Conservation (phyloP, 2,113 vertebrate species). For the Ariopsis seemanni region DNA sequence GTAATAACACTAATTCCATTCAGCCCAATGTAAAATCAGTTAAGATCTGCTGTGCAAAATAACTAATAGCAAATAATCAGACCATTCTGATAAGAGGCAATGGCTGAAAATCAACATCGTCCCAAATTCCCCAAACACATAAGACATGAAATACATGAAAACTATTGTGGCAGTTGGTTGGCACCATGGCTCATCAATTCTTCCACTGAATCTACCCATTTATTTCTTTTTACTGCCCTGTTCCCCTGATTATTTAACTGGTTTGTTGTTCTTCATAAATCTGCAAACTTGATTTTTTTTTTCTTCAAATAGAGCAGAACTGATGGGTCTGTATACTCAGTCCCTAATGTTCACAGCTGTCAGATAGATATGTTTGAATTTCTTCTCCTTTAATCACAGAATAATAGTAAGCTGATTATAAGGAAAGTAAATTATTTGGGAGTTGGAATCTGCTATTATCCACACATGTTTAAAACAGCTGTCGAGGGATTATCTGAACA, state of each 20-base stretch:
- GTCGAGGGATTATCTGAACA: not conserved
- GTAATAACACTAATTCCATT: constrained; percentile 50
- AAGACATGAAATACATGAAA: not conserved
- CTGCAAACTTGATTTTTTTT: constrained; percentile 1
- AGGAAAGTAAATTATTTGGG: not conserved
- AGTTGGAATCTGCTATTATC: not conserved
- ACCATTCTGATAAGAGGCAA: not conserved
- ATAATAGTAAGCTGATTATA: constrained; percentile 33
- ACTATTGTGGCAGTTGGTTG: not conserved
- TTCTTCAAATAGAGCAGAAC: constrained; percentile 20
- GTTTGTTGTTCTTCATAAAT: constrained; percentile 18
- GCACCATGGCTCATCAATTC: not conserved
- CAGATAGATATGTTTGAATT: constrained; percentile 34
- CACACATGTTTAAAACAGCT: constrained; percentile 21
- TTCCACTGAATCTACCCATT: not conserved
- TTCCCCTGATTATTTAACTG: constrained; percentile 18
- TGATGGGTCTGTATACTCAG: not conserved
- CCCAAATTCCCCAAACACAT: not conserved
- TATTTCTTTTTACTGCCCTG: not conserved
- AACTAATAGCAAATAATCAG: constrained; percentile 1
- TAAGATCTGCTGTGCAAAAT: constrained; percentile 15
- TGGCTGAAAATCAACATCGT: not conserved
- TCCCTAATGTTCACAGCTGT: not conserved
- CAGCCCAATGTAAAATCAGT: constrained; percentile 26
- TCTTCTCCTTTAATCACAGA: constrained; percentile 32